A percentile compares a stretch with the other conserved stretches of the same genome.
These are phyloP conservation scores for Gymnoscopelus braueri DNA, from an alignment of 2,797 vertebrate species.

Conservation along the genomic window DNA sequence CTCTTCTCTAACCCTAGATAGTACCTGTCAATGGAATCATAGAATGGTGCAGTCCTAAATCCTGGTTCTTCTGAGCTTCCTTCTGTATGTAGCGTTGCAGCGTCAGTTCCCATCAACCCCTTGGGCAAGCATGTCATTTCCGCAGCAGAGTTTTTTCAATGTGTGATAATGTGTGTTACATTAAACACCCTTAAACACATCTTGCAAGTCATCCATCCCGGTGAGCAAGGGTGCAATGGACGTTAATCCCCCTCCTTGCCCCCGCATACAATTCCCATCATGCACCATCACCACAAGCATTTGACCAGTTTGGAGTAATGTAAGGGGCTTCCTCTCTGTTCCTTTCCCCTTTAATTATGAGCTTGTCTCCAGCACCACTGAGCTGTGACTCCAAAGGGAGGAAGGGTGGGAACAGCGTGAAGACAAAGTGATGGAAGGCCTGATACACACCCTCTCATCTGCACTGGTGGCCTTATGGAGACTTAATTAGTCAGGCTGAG, in stretches of 20 bases:
- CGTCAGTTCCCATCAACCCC: constrained; percentile 36
- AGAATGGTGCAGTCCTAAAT: not conserved
- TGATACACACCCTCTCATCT: constrained; percentile 72
- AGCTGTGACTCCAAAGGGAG: constrained; percentile 67
- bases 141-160: constrained; percentile 36
- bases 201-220: constrained; percentile 31
- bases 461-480: constrained; percentile 62
- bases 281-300: constrained; percentile 29
- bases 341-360: constrained; percentile 46
- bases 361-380: constrained; percentile 58
- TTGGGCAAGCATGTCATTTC: constrained; percentile 1
- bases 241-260: constrained; percentile 20
- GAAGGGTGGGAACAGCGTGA: constrained; percentile 71
- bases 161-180: constrained; percentile 65
- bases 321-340: constrained; percentile 45
- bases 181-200: constrained; percentile 43
- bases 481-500: constrained; percentile 66
- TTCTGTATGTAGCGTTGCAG: constrained; percentile 3
- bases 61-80: constrained; percentile 16
- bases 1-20: constrained; percentile 20
- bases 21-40: constrained; percentile 12
- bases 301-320: constrained; percentile 46
- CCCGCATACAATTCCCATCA: constrained; percentile 17
- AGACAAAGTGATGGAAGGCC: constrained; percentile 68
- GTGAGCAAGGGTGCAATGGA: constrained; percentile 30